Base-by-base conservation (phyloP, 2,888 invertebrate genomes). In the Drosophila falleni region DNA sequence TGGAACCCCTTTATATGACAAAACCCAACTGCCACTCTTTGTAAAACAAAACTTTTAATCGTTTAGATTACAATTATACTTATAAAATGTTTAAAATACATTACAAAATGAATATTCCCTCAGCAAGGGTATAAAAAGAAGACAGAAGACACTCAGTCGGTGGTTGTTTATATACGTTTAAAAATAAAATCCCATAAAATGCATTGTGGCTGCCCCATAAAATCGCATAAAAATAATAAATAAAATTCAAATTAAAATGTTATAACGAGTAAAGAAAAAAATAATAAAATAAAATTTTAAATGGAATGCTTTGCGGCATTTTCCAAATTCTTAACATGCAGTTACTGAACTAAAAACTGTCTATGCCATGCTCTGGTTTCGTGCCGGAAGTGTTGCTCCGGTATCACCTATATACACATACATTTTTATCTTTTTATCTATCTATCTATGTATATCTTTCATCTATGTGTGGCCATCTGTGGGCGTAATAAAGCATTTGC, bases 111-210 rank as follows among this genome's bases (percentile, higher is more conserved):
- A 1, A 64, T 50, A 29, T 42, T 19, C 58, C 19, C 35, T 0
- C 5, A 2, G 8, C 5, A 1, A 42, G 35, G 3, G 47, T 31
- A 50, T 23, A 23, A 19, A 29, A 10, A 15, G 9, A 53, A 39
- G 9, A 49, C 19, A 35, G 37, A 44, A 63, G 29, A 56, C 41
- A 46, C 59, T 65, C 84, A 80, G 75, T 64, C 84, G 69, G 84
- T 83, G 89, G 87, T 87, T 84, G 81, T 84, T 89, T 83, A 87
- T 87, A 83, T 78, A 61, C 55, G 84, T 84, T 87, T 84, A 83
- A 86, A 88, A 84, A 84, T 89, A 89, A 87, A 80, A 65, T 37
- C 47, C 26, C 59, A 87, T 77, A 70, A 82, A 85, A 80, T 53
- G 71, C 80, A 79, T 58, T 74, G 86, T 56, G 64, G 60, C 53